Percentiles rank a stretch among this genome's conserved stretches.
phyloP scores from a whole-genome alignment of 2,797 vertebrate species.

The Gambusia yucatana region DNA sequence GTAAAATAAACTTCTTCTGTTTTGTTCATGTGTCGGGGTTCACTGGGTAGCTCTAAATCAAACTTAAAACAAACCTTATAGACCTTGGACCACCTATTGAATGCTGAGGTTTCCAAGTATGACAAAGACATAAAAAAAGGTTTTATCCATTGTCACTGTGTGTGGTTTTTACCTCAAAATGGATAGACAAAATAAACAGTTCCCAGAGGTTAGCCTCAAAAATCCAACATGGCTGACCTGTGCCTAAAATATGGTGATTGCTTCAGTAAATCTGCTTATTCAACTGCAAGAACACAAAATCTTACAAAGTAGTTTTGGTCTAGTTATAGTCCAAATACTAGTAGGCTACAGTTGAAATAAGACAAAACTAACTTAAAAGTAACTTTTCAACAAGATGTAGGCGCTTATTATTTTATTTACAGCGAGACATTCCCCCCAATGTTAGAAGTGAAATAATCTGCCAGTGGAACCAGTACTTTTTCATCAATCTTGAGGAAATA shows the following conservation, averaged over 20 bases:
- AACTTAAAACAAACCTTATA: neutral
- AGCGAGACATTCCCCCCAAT: too few species aligned
- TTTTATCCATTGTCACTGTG: neutral
- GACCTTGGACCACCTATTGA: neutral
- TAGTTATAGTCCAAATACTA: too few species aligned
- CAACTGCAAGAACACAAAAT: too few species aligned
- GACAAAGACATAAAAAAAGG: neutral
- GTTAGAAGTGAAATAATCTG: too few species aligned
- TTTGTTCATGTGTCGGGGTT: conserved; percentile 38
- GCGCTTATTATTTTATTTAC: too few species aligned
- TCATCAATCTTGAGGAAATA: too few species aligned
- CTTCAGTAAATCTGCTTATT: neutral
- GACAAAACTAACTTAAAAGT: too few species aligned
- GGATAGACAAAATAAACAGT: neutral
- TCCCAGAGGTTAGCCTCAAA: neutral
- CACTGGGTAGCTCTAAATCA: conserved; percentile 23
- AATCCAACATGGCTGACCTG: neutral
- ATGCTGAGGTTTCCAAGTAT: neutral
- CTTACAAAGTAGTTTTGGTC: too few species aligned
- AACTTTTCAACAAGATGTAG: too few species aligned
- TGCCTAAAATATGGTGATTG: neutral
- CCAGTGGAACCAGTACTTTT: too few species aligned
- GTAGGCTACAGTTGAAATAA: too few species aligned
- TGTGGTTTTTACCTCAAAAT: neutral
- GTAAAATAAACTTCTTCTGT: conserved; percentile 6